Evolutionary conservation across 2,888 invertebrate species (phyloP).

Genomic region (Perizoma flavofasciatum): DNA sequence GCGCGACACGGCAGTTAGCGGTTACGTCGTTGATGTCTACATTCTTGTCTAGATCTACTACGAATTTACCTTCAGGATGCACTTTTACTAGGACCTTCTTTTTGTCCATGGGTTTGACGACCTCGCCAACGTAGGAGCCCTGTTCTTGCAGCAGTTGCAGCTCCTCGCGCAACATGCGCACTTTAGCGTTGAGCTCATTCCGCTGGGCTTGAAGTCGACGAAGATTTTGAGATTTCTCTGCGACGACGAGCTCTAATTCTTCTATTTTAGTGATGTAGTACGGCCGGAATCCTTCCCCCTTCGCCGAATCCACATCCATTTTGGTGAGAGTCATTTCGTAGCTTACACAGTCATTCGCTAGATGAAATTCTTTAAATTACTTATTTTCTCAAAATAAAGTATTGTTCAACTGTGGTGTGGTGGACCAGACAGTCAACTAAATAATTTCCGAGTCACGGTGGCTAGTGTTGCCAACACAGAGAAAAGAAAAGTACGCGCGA

Average conservation of each 20-base stretch:
- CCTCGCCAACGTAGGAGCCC: constrained; percentile 99
- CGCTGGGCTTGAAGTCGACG: constrained; percentile 98
- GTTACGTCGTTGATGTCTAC: constrained; percentile 99
- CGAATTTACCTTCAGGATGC: constrained; percentile 99
- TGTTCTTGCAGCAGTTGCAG: constrained; percentile 98
- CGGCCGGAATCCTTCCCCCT: constrained; percentile 95
- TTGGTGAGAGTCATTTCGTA: constrained; percentile 71
- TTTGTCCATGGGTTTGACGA: constrained; percentile 99
- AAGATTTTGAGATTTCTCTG: constrained; percentile 99
- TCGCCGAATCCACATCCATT: constrained; percentile 90
- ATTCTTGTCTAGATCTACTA: constrained; percentile 99
- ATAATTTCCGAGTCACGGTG: no score
- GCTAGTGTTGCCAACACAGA: no score
- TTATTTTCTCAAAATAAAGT: background rate
- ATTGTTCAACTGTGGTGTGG: no score
- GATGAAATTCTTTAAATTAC: constrained; percentile 11
- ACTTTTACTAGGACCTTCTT: constrained; percentile 99
- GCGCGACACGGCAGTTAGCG: constrained; percentile 98
- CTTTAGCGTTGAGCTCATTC: constrained; percentile 99
- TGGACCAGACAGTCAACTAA: no score
- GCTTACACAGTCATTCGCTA: constrained; percentile 42
- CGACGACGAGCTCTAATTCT: constrained; percentile 96
- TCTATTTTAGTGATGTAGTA: constrained; percentile 99
- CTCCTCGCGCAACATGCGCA: constrained; percentile 98
- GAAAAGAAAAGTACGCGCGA: no score